A percentile compares a stretch with the other conserved stretches of the same genome.
phyloP scores from a whole-genome alignment of 2,113 vertebrate genomes.

The Pitta sordida region DNA sequence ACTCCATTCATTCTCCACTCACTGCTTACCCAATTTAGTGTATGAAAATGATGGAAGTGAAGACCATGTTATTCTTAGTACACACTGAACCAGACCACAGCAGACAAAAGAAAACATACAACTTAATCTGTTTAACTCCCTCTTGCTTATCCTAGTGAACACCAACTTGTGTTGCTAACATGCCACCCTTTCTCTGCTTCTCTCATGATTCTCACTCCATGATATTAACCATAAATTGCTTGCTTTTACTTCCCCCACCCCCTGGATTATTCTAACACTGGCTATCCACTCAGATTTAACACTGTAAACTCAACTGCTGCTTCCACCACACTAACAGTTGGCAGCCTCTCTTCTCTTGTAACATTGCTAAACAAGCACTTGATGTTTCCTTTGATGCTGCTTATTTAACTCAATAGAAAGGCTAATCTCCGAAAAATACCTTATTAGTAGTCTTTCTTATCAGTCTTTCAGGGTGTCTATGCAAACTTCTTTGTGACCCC shows the following conservation, averaged over 20 bases:
- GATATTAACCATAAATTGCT: background rate
- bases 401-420: background rate
- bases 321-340: background rate
- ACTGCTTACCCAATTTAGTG: background rate
- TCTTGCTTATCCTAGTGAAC: background rate
- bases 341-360: background rate
- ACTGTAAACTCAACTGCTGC: background rate
- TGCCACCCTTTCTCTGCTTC: background rate
- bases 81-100: background rate
- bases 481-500: background rate
- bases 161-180: background rate
- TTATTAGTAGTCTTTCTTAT: background rate
- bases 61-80: background rate
- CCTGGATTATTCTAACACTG: accelerated
- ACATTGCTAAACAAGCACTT: background rate
- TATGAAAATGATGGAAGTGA: background rate
- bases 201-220: background rate
- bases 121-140: background rate
- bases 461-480: background rate
- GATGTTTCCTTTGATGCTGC: background rate
- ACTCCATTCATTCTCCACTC: background rate
- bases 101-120: background rate
- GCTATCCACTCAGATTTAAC: background rate
- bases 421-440: background rate
- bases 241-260: background rate